Conservation (phyloP, 1,140 invertebrate species). For the Caerostris darwini region DNA sequence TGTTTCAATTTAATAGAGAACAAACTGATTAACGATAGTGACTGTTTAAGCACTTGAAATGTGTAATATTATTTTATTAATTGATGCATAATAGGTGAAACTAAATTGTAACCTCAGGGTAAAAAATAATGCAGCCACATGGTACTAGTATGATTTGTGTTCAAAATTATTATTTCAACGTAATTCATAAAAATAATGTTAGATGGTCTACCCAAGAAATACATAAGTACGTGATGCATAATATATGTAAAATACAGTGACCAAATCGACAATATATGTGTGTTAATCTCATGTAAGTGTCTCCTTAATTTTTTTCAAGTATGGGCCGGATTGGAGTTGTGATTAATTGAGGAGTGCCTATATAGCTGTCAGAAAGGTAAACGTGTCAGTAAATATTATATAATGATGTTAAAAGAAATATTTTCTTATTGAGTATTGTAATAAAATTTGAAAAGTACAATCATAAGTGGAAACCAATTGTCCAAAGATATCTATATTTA, state of each 20-base stretch:
- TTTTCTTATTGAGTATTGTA: too few relatives aligned
- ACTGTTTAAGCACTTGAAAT: too few relatives aligned
- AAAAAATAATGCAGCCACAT: background rate
- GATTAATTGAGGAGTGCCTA: background rate
- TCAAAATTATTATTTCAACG: background rate
- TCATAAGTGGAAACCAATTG: too few relatives aligned
- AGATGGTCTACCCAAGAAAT: background rate
- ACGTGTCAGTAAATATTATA: too few relatives aligned
- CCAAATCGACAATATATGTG: slow-evolving; percentile 28
- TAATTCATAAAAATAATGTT: background rate
- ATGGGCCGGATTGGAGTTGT: slow-evolving; percentile 8
- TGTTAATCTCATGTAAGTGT: background rate
- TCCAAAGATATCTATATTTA: too few relatives aligned
- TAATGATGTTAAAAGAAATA: too few relatives aligned
- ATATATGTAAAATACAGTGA: background rate
- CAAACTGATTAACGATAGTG: too few relatives aligned
- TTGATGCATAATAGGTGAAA: background rate
- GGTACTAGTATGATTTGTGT: background rate
- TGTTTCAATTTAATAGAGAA: too few relatives aligned
- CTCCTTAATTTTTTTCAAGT: background rate
- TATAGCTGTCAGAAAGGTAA: background rate
- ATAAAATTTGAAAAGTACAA: too few relatives aligned
- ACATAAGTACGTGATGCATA: background rate
- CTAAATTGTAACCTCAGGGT: background rate
- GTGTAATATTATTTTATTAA: background rate